Evolutionary conservation across 2,888 invertebrate species (phyloP).

Genomic region (Drosophila recens): DNA sequence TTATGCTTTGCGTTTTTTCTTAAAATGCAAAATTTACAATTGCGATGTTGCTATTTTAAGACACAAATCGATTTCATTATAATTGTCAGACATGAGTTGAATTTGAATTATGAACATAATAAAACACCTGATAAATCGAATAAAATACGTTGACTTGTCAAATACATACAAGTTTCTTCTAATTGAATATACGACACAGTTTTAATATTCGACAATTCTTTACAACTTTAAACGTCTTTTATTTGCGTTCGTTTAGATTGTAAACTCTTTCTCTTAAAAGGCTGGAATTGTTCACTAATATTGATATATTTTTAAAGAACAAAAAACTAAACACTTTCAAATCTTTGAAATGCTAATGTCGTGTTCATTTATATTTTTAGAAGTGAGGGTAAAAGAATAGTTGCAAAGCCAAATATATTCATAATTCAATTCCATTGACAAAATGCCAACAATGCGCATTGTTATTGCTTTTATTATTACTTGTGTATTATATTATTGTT

Average conservation of each 20-base stretch:
- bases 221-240: background rate
- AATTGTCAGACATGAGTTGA: conserved; percentile 52
- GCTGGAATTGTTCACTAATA: background rate
- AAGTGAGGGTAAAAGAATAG: background rate
- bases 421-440: conserved; percentile 62
- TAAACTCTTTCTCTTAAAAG: background rate
- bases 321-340: background rate
- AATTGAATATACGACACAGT: background rate
- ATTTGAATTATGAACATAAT: conserved; percentile 37
- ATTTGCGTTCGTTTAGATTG: background rate
- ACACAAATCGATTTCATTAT: conserved; percentile 69
- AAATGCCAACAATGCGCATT: conserved; percentile 41
- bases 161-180: background rate
- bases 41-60: conserved; percentile 67
- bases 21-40: conserved; percentile 35
- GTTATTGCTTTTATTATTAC: conserved; percentile 38
- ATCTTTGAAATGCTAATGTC: conserved; percentile 23
- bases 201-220: conserved; percentile 1
- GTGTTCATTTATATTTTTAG: conserved; percentile 14
- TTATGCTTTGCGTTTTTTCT: background rate
- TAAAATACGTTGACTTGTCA: conserved; percentile 4
- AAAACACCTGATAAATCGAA: conserved; percentile 6
- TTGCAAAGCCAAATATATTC: conserved; percentile 20
- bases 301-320: conserved; percentile 3
- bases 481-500: conserved; percentile 25